Percentiles rank a stretch among this genome's conserved stretches.
Evolutionary conservation across 2,113 vertebrate species (phyloP).

Genomic region (Platysteira castanea): DNA sequence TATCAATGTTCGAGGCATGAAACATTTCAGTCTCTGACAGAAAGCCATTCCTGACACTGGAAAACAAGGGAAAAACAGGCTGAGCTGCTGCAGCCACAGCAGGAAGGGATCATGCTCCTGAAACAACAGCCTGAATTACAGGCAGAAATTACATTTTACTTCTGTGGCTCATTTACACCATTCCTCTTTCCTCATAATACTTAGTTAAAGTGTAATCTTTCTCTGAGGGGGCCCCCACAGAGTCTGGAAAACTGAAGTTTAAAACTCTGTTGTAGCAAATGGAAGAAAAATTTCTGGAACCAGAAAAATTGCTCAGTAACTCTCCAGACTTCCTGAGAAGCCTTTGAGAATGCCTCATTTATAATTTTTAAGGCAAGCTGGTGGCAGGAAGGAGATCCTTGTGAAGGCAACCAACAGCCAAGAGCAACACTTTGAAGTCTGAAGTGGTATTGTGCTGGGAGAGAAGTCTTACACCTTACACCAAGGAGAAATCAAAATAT

Average conservation of each 20-base stretch:
- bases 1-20: too few relatives aligned
- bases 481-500: background rate
- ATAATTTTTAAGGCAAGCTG: background rate
- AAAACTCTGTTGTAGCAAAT: background rate
- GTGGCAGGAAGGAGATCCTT: background rate
- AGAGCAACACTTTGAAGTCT: background rate
- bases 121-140: background rate
- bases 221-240: background rate
- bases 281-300: background rate
- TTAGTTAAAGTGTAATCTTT: background rate
- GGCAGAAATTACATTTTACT: background rate
- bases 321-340: background rate
- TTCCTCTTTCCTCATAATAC: background rate
- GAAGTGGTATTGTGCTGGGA: background rate
- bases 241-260: background rate
- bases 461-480: background rate
- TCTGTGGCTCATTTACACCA: accelerated
- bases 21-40: too few relatives aligned
- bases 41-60: background rate
- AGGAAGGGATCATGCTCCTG: background rate
- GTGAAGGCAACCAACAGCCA: background rate
- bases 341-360: background rate
- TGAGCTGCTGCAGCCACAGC: background rate
- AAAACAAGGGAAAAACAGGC: background rate
- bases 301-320: background rate